These are phyloP conservation scores for human (Homo sapiens) DNA, from an alignment of 2,113 vertebrate species.

Conservation along the genomic window GRCh38 chr6:160276501-160277000, in stretches of 20 bases:
- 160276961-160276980: neutral
- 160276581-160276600: fast-evolving
- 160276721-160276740: neutral
- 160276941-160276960: neutral
- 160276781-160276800: neutral
- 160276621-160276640: fast-evolving
- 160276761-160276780: neutral
- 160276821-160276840: neutral
- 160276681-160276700: neutral
- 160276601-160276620: fast-evolving
- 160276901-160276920: neutral
- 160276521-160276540: fast-evolving
- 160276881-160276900: neutral
- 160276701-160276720: neutral
- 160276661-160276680: neutral
- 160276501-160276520: neutral
- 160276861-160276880: fast-evolving
- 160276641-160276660: neutral
- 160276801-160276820: fast-evolving
- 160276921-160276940: neutral
- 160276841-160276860: neutral
- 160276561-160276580: neutral
- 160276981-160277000: neutral
- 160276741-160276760: neutral
- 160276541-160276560: neutral